These are phyloP conservation scores for Gambusia holbrooki DNA, from an alignment of 2,113 vertebrate genomes.

Conservation along the genomic window DNA sequence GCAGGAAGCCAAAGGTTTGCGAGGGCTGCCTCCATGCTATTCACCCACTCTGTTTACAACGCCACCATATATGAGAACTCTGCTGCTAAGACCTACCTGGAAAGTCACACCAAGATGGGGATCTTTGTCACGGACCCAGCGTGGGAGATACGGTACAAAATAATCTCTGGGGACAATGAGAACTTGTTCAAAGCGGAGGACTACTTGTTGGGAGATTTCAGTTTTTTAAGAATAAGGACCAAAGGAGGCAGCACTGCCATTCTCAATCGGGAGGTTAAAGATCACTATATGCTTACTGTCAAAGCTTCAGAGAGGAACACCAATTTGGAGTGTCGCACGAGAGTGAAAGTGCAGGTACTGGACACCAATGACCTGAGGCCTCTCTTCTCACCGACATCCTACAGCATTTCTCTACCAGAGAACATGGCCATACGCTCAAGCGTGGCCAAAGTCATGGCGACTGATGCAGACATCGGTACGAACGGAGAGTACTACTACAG, in stretches of 20 bases:
- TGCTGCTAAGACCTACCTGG: constrained; percentile 94
- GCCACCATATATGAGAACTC: constrained; percentile 97
- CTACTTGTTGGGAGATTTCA: constrained; percentile 92
- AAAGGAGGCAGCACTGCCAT: constrained; percentile 98
- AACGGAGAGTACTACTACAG: constrained; percentile 99
- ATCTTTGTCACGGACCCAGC: constrained; percentile 85
- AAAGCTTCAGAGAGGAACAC: constrained; percentile 91
- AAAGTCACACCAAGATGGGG: constrained; percentile 95
- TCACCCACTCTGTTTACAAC: constrained; percentile 90
- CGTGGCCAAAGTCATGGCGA: constrained; percentile 92
- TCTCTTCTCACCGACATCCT: constrained; percentile 96
- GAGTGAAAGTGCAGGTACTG: constrained; percentile 90
- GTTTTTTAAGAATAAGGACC: constrained; percentile 97
- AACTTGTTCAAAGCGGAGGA: constrained; percentile 99
- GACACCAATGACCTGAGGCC: constrained; percentile 97
- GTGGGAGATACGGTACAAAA: constrained; percentile 97
- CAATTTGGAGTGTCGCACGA: constrained; percentile 85
- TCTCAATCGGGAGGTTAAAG: constrained; percentile 96
- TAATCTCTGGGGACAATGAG: constrained; percentile 94
- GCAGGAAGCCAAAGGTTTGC: constrained; percentile 80
- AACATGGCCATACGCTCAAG: constrained; percentile 92
- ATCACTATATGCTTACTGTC: constrained; percentile 90
- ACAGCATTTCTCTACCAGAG: constrained; percentile 92
- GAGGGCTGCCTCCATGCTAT: constrained; percentile 80
- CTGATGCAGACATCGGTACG: constrained; percentile 96